These are phyloP conservation scores for Nyctibius grandis DNA, from an alignment of 2,797 vertebrate genomes.

Conservation along the genomic window DNA sequence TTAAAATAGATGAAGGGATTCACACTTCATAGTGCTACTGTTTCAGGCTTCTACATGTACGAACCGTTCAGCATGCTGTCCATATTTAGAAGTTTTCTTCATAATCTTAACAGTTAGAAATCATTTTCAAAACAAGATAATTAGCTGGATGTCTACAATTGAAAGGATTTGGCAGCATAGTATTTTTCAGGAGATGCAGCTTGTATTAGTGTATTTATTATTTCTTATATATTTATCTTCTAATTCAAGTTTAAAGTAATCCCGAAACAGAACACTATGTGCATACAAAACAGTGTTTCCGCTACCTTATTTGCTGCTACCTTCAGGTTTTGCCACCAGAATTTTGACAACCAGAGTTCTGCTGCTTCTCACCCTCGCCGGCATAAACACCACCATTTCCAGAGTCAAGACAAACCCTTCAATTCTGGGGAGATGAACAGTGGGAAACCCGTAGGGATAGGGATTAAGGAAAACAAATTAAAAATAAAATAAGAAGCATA, in stretches of 20 bases:
- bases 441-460: background rate
- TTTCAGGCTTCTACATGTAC: background rate
- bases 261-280: background rate
- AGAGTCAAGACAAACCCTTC: background rate
- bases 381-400: background rate
- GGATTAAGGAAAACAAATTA: background rate
- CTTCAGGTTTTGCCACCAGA: background rate
- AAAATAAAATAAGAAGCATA: background rate
- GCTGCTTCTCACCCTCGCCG: background rate
- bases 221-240: background rate
- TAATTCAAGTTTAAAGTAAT: background rate
- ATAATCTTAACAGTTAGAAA: background rate
- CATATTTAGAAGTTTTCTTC: background rate
- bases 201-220: background rate
- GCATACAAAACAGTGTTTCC: background rate
- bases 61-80: background rate
- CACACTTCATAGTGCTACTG: background rate
- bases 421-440: background rate
- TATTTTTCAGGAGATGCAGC: background rate
- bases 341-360: background rate
- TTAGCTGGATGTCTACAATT: background rate
- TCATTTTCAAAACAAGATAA: background rate
- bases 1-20: constrained; percentile 35
- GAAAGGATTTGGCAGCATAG: background rate
- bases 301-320: background rate